Evolutionary conservation across 2,113 vertebrate genomes (phyloP), one percentile per base, ranked within the genome.

Genomic region (Gallinago media): DNA sequence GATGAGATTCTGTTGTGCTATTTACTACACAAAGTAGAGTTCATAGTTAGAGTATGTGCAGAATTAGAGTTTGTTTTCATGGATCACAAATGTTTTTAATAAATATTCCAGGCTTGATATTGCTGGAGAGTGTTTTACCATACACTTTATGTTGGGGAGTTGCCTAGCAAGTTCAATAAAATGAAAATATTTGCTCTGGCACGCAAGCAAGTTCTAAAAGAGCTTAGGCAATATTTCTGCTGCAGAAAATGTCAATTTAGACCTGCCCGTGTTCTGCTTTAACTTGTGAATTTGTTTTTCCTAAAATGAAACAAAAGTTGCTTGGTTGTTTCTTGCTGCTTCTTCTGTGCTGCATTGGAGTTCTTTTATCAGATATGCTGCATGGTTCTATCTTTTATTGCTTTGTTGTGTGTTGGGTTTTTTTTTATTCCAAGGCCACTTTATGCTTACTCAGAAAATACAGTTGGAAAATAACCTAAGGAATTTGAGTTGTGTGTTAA

Each of bases 171-270:
- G 93, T 92, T 95, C 93, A 96, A 2, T 71, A 80, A 94, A 96
- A 94, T 65, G 52, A 96, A 97, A 97, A 96, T 96, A 96, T 97
- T 96, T 97, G 47, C 56, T 91, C 83, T 96, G 91, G 89, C 86
- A 65, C n/a, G 56, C 47, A 89, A 74, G 61, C 86, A 67, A 47
- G 72, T 81, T 96, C 61, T 96, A 31, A 92, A 94, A 95, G 61
- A 86, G 61, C 75, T 86, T 80, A 73, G 63, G 79, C 55, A 88
- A 38, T 86, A 87, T 81, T 97, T 95, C 56, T 92, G 42, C 63
- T 81, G 73, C 61, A 86, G 68, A 81, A 95, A 89, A 88, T 84
- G 47, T 71, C 1, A 0, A 3, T 71, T 88, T 71, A 91, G 55
- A 92, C 26, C 21, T 84, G 34, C 68, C 50, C 16, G 52, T 59